Evolutionary conservation across 1,140 invertebrate species (phyloP).

Genomic region (Daktulosphaira vitifoliae): DNA sequence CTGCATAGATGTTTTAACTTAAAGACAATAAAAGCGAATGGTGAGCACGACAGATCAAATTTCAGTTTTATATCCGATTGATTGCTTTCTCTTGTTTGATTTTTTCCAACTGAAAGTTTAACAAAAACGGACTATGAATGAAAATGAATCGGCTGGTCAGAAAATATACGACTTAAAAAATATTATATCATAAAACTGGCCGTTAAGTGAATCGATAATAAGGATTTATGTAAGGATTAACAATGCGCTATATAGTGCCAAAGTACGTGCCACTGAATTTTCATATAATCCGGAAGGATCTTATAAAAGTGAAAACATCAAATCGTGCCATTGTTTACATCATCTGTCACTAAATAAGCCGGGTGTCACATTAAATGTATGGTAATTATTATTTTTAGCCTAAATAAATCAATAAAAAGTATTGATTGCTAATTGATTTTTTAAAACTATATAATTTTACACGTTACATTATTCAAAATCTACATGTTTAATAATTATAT

Average conservation of each 20-base stretch:
- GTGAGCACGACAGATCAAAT: neutral
- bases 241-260: slow-evolving; percentile 7
- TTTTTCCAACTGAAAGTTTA: slow-evolving; percentile 22
- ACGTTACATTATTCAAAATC: too few species aligned
- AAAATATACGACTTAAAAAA: slow-evolving; percentile 1
- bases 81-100: slow-evolving; percentile 25
- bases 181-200: slow-evolving; percentile 12
- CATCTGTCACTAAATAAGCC: too few species aligned
- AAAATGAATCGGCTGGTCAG: slow-evolving; percentile 9
- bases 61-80: slow-evolving; percentile 20
- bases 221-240: neutral
- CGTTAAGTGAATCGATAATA: slow-evolving; percentile 4
- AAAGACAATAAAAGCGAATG: neutral
- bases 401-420: too few species aligned
- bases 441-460: too few species aligned
- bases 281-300: slow-evolving; percentile 5
- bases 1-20: neutral
- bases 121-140: neutral
- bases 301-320: slow-evolving; percentile 12
- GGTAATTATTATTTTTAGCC: too few species aligned
- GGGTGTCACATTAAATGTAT: too few species aligned
- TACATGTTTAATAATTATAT: too few species aligned
- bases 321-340: too few species aligned
- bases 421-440: too few species aligned
- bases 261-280: neutral